Evolutionary conservation across 2,888 invertebrate genomes (phyloP).

Genomic region (Trypoxylon attenuatum): DNA sequence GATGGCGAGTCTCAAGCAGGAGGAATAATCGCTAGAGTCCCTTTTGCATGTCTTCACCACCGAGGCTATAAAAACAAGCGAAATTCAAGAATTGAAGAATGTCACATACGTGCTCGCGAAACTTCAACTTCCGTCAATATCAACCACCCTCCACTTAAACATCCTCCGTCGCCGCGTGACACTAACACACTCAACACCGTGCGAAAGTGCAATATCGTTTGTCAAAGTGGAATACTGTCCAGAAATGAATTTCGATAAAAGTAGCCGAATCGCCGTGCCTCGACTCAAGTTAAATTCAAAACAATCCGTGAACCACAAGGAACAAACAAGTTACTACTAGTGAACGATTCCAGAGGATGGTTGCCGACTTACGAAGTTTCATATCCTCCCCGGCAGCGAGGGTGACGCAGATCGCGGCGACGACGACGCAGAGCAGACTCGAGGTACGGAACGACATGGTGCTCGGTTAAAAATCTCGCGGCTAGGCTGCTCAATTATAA

Average conservation of each 20-base stretch:
- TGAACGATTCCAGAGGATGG: background rate
- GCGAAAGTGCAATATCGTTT: no score
- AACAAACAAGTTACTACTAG: background rate
- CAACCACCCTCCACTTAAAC: no score
- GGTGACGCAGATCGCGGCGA: slow-evolving; percentile 41
- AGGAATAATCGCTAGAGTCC: slow-evolving; percentile 64
- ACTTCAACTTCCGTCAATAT: no score
- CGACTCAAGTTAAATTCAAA: no score
- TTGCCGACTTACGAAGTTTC: slow-evolving; percentile 48
- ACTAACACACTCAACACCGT: no score
- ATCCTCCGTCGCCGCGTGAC: no score
- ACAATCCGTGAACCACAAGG: no score
- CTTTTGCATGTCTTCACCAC: slow-evolving; percentile 65
- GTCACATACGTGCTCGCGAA: no score
- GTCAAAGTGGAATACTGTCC: no score
- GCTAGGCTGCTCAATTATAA: slow-evolving; percentile 65
- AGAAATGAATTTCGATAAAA: no score
- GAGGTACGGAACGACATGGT: slow-evolving; percentile 56
- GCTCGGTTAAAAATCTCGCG: slow-evolving; percentile 64
- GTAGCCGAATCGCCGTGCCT: no score
- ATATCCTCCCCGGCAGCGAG: slow-evolving; percentile 30
- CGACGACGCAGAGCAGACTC: slow-evolving; percentile 28
- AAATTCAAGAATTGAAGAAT: no score
- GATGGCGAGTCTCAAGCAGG: slow-evolving; percentile 68
- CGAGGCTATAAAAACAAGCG: slow-evolving; percentile 48